phyloP scores from a whole-genome alignment of 2,888 invertebrate genomes.

The Hypselothyrea guttata region DNA sequence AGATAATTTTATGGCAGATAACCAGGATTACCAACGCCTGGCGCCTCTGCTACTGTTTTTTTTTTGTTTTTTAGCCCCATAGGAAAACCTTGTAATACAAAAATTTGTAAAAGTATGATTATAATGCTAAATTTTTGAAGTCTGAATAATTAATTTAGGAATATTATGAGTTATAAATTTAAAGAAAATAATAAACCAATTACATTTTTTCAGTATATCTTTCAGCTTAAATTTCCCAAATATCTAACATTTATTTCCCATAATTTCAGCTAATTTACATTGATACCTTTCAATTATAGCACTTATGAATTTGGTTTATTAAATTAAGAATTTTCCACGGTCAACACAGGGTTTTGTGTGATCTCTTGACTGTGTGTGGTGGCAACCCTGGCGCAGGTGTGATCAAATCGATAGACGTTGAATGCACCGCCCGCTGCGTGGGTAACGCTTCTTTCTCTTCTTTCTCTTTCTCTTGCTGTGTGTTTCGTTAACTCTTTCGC shows the following conservation, averaged over 20 bases:
- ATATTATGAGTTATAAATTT: no score
- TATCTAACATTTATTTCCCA: not conserved
- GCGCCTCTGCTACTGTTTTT: no score
- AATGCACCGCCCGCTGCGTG: constrained; percentile 31
- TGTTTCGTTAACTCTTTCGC: not conserved
- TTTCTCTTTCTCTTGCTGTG: constrained; percentile 1
- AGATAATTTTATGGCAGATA: no score
- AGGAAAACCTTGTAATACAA: no score
- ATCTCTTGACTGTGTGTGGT: not conserved
- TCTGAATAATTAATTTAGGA: no score
- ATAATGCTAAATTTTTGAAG: no score
- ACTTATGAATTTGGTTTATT: not conserved
- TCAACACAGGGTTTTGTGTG: not conserved
- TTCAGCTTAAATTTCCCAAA: not conserved
- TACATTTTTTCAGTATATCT: not conserved
- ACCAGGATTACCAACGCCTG: no score
- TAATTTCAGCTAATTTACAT: no score
- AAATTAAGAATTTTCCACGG: constrained; percentile 6
- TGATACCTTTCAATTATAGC: not conserved
- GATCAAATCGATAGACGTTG: constrained; percentile 25
- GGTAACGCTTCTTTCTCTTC: constrained; percentile 6
- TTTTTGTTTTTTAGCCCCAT: no score
- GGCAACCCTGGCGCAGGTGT: constrained; percentile 29
- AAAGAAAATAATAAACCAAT: no score
- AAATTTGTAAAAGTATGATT: no score